phyloP scores from a whole-genome alignment of 2,113 vertebrate species.

The Percina caprodes region DNA sequence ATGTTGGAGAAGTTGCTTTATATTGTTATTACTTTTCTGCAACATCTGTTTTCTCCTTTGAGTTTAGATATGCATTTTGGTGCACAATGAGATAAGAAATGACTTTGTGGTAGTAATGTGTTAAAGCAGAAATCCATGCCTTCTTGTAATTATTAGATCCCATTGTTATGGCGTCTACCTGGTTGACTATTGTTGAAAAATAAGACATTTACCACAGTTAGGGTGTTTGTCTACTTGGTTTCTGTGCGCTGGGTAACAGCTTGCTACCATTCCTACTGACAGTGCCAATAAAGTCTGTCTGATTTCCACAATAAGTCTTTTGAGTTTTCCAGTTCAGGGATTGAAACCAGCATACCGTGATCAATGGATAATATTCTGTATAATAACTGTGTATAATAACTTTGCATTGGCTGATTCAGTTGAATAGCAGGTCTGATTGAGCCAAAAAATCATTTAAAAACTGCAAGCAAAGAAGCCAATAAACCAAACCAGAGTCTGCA shows the following conservation, averaged over 20 bases:
- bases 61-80: neutral
- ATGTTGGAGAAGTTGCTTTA: neutral
- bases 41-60: neutral
- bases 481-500: neutral
- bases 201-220: neutral
- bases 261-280: neutral
- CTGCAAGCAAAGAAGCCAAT: neutral
- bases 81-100: neutral
- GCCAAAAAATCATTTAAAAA: neutral
- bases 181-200: neutral
- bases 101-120: neutral
- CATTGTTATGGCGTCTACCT: neutral
- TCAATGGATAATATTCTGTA: neutral
- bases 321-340: neutral
- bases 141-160: neutral
- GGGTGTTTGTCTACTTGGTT: neutral
- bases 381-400: neutral
- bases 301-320: neutral
- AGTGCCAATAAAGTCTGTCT: neutral
- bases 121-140: constrained; percentile 1
- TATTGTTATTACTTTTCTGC: neutral
- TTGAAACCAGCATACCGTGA: neutral
- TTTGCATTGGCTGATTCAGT: neutral
- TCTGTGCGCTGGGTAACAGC: neutral
- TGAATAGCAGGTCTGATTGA: neutral